These are phyloP conservation scores for Magallana nippona DNA, from an alignment of 2,888 invertebrate genomes.

Conservation along the genomic window DNA sequence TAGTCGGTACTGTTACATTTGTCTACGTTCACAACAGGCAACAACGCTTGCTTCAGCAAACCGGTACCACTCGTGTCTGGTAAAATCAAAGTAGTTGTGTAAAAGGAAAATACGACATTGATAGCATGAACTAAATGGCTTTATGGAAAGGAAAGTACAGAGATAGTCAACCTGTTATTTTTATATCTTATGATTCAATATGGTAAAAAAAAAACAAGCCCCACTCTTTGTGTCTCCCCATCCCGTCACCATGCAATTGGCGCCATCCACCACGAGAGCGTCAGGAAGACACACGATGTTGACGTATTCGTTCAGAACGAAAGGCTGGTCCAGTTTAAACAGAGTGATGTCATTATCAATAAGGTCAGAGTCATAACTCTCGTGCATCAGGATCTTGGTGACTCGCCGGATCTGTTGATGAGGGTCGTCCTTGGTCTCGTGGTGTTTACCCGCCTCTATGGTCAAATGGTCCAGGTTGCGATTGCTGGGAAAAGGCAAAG, in stretches of 20 bases:
- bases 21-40: slow-evolving; percentile 65
- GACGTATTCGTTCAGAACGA: slow-evolving; percentile 60
- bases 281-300: slow-evolving; percentile 64
- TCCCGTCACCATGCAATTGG: slow-evolving; percentile 65
- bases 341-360: slow-evolving; percentile 69
- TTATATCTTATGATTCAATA: too few relatives aligned
- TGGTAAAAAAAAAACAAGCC: neutral
- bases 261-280: slow-evolving; percentile 48
- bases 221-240: slow-evolving; percentile 64
- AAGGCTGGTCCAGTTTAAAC: slow-evolving; percentile 63
- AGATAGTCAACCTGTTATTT: too few relatives aligned
- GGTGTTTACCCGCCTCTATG: slow-evolving; percentile 62
- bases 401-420: slow-evolving; percentile 56
- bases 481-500: slow-evolving; percentile 44
- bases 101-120: too few relatives aligned
- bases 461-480: slow-evolving; percentile 57
- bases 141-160: too few relatives aligned
- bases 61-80: slow-evolving; percentile 69
- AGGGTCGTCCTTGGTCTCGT: slow-evolving; percentile 53
- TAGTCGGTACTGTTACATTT: slow-evolving; percentile 64
- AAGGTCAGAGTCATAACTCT: slow-evolving; percentile 57
- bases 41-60: slow-evolving; percentile 69
- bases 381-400: slow-evolving; percentile 57
- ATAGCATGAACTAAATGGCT: too few relatives aligned
- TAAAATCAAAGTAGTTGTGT: neutral